Conservation (phyloP, 2,113 vertebrate species). For the Sylvia atricapilla region DNA sequence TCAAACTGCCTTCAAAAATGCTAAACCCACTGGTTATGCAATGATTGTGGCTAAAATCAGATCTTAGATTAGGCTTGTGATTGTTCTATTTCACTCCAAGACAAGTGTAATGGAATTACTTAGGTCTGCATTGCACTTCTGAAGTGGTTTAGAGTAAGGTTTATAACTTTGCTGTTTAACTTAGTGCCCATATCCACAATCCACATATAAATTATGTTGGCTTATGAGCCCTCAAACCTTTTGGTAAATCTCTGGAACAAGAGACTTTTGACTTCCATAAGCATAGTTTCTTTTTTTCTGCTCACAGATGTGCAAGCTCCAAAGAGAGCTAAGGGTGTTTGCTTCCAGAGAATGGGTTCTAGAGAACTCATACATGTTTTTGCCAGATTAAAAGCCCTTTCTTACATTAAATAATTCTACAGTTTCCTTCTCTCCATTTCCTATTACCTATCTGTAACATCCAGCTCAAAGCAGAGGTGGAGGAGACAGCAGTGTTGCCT, state of each 20-base stretch:
- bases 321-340: neutral
- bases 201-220: neutral
- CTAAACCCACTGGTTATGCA: neutral
- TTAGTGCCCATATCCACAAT: neutral
- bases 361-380: neutral
- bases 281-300: neutral
- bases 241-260: neutral
- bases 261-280: neutral
- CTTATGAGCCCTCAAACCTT: neutral
- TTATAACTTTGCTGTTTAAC: neutral
- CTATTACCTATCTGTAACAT: neutral
- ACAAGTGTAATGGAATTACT: neutral
- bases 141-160: neutral
- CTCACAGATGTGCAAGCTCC: neutral
- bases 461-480: neutral
- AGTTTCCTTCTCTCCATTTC: neutral
- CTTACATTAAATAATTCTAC: neutral
- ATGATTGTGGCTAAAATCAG: neutral
- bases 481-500: neutral
- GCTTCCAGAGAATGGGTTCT: neutral
- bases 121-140: neutral
- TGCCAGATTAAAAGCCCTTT: neutral
- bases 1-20: neutral
- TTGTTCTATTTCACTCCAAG: neutral
- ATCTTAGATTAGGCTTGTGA: neutral